A percentile compares a stretch with the other conserved stretches of the same genome.
Conservation (phyloP, 2,797 vertebrate species). For the Mastacembelus armatus region DNA sequence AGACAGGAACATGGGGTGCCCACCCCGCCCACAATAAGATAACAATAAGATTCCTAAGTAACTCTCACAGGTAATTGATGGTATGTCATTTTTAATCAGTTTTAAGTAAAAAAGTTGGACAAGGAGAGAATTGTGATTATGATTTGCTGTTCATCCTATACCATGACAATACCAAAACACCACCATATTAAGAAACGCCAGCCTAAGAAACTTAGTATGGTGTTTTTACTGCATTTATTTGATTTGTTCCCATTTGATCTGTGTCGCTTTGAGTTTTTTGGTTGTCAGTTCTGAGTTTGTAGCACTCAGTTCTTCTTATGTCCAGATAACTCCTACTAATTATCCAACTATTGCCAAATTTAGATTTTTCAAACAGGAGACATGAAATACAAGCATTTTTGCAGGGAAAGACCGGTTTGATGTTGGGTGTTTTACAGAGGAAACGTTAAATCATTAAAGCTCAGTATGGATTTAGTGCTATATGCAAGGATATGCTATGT, state of each 20-base stretch:
- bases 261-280: neutral
- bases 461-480: neutral
- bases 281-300: neutral
- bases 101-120: too few species aligned
- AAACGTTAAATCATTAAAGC: too few species aligned
- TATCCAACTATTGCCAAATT: neutral
- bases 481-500: neutral
- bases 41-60: too few species aligned
- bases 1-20: neutral
- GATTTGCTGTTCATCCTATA: neutral
- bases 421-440: neutral
- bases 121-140: too few species aligned
- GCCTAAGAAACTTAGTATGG: too few species aligned
- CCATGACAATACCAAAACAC: neutral
- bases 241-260: slow-evolving; percentile 1
- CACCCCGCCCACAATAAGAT: too few species aligned
- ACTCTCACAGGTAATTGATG: too few species aligned
- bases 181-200: neutral
- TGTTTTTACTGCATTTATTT: neutral
- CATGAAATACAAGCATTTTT: neutral
- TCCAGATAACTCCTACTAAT: neutral
- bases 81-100: too few species aligned
- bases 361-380: neutral
- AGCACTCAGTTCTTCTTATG: neutral
- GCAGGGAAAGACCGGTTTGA: neutral